These are phyloP conservation scores for Myotis vivesi DNA, from an alignment of 2,797 vertebrate species.

Conservation along the genomic window DNA sequence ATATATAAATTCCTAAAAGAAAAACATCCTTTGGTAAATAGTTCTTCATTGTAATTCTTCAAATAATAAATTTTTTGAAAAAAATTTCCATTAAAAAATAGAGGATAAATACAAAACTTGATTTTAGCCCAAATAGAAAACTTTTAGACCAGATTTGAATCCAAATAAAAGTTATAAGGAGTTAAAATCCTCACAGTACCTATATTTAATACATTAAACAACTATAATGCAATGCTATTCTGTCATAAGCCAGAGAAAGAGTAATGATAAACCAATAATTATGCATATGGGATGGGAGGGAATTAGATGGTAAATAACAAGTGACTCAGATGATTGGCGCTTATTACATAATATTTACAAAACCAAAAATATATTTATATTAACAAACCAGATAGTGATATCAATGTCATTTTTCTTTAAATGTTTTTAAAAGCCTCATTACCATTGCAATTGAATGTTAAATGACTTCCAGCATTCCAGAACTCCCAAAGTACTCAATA, in stretches of 20 bases:
- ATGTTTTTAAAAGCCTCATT: not conserved
- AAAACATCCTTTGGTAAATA: conserved; percentile 10
- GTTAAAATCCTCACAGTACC: not conserved
- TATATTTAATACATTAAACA: not conserved
- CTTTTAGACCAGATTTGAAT: not conserved
- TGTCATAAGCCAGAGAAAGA: not conserved
- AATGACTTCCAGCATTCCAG: not conserved
- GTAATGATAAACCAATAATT: not conserved
- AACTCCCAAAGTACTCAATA: conserved; percentile 11
- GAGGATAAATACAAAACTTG: not conserved
- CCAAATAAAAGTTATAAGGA: not conserved
- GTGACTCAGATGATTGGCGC: not conserved
- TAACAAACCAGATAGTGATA: not conserved
- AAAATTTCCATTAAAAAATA: not conserved
- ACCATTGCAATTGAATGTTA: not conserved
- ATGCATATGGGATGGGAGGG: not conserved
- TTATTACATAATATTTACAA: conserved; percentile 27
- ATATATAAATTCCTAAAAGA: not conserved
- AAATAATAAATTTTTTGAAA: conserved; percentile 2
- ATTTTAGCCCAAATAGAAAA: not conserved
- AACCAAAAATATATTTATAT: conserved; percentile 11
- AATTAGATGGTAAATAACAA: not conserved
- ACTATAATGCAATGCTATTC: not conserved
- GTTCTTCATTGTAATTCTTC: not conserved
- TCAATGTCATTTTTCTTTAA: not conserved